Base-by-base conservation (phyloP, 1,140 invertebrate genomes). In the Macrosteles quadrilineatus region DNA sequence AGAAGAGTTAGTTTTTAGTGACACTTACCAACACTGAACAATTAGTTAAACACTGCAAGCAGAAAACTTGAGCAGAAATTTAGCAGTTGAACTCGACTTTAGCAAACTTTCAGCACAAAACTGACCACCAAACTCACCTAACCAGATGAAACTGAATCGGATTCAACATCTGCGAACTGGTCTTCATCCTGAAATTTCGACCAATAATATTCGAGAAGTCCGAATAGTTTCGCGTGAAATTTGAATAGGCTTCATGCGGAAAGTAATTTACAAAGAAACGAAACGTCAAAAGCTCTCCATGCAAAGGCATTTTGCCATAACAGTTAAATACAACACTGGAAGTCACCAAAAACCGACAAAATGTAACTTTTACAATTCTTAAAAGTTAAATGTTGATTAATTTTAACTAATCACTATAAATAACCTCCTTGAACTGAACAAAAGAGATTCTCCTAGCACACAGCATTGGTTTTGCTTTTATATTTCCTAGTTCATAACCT, bases 141-240 rank as follows among this genome's bases (percentile, higher is more conserved):
- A 23, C 2, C 6, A 1, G 14, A 2, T 25, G 3, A 11, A 14
- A 62, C 32, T 64, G 40, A 69, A 40, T 69, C 68, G n/a, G 68
- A 69, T 64, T 69, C 68, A 32, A 69, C 68, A 43, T 69, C 68
- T 2, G 68, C 68, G 23, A 69, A 69, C 57, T 69, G 68, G 68
- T 69, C 68, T 23, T 63, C 68, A 19, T 69, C 68, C 68, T 69
- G 68, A 69, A 69, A 69, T 63, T 43, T 55, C n/a, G 40, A 19
- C 29, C 45, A 45, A 67, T 65, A 36, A 36, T 31, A 27, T 25
- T 32, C 63, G 23, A 53, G 4, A 53, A 53, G 23, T 19, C n/a
- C n/a, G 4, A 53, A 53, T 19, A 53, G 23, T 53, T 43, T 43
- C n/a, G n/a, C 40, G 14, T 14, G 32, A 36, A 36, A 14, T 36